Evolutionary conservation across 2,113 vertebrate genomes (phyloP).

Genomic region (Cynopterus brachyotis): DNA sequence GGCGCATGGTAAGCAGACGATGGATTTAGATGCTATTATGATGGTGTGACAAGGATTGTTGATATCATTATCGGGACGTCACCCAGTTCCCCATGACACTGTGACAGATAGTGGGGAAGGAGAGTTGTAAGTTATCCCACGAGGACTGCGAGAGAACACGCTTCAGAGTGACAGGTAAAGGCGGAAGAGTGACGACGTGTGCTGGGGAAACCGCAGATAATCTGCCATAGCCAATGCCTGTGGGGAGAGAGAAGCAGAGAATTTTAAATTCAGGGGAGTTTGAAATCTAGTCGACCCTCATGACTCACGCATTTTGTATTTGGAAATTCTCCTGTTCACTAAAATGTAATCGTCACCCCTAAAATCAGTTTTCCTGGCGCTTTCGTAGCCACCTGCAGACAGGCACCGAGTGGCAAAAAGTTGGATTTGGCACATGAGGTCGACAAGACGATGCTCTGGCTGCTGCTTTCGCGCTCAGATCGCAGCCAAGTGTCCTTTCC

Average conservation of each 20-base stretch:
- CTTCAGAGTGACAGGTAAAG: not conserved
- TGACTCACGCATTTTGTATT: not conserved
- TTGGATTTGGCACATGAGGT: not conserved
- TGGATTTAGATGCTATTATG: not conserved
- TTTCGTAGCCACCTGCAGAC: not conserved
- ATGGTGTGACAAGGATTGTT: no score
- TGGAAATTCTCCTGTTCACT: not conserved
- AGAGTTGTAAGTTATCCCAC: not conserved
- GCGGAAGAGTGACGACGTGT: not conserved
- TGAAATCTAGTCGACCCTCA: not conserved
- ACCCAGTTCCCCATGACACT: not conserved
- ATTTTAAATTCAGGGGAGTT: not conserved
- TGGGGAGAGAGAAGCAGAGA: not conserved
- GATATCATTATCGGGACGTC: not conserved
- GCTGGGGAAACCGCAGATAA: not conserved
- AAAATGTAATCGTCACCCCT: not conserved
- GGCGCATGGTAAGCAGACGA: not conserved
- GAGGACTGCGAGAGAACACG: not conserved
- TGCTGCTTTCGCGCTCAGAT: not conserved
- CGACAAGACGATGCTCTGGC: fast-evolving
- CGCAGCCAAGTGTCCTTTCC: not conserved
- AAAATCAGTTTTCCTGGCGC: not conserved
- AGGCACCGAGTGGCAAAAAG: not conserved
- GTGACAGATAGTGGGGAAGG: not conserved
- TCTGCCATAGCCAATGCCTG: fast-evolving